These are phyloP conservation scores for Mycalesis mineus DNA, from an alignment of 2,888 invertebrate species.

Conservation along the genomic window DNA sequence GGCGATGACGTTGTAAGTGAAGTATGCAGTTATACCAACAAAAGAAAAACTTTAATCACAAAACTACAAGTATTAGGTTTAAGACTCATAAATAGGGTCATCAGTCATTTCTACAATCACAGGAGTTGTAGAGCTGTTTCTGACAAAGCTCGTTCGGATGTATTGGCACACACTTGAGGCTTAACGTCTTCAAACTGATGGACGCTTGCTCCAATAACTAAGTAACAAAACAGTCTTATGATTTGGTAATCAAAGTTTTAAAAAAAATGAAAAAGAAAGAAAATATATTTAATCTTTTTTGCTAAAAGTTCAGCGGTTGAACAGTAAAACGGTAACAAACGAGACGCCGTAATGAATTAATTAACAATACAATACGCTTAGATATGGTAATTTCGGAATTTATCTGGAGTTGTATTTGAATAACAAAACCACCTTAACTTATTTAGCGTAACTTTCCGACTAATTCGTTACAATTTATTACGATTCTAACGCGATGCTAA, in stretches of 20 bases:
- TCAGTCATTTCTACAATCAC: no score
- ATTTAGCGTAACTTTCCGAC: background rate
- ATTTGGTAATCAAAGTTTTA: no score
- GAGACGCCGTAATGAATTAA: background rate
- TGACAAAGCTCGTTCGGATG: no score
- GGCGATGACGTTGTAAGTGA: conserved; percentile 43
- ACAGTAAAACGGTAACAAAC: background rate
- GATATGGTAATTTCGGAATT: background rate
- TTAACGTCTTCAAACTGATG: no score
- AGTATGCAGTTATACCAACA: no score
- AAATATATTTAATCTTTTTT: background rate
- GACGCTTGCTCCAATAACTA: no score
- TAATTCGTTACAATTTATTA: background rate
- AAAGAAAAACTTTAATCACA: no score
- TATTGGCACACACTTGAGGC: no score
- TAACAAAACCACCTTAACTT: background rate
- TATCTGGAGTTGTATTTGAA: background rate
- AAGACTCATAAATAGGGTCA: no score
- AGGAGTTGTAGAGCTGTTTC: no score
- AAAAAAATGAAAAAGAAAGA: background rate
- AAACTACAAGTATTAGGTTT: no score
- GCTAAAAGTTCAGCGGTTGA: background rate
- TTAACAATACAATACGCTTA: background rate
- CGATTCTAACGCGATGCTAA: background rate
- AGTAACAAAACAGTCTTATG: no score